Evolutionary conservation across 2,888 invertebrate genomes (phyloP).

Genomic region (Torymus texanus): DNA sequence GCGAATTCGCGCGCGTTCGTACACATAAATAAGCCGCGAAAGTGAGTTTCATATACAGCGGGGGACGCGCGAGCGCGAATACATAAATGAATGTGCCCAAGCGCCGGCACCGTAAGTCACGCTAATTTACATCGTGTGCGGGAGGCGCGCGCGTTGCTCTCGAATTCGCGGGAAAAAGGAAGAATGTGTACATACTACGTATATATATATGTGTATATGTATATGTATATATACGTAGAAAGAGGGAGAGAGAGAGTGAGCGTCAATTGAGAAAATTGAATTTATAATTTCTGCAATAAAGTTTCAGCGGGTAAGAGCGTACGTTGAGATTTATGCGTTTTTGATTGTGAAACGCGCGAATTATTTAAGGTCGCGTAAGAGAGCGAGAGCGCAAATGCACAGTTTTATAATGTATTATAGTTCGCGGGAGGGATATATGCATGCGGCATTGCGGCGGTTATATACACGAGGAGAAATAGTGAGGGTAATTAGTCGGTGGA

Average conservation of each 20-base stretch:
- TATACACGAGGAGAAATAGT: constrained; percentile 11
- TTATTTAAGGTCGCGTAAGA: constrained; percentile 30
- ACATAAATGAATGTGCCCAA: constrained; percentile 24
- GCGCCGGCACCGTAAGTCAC: constrained; percentile 50
- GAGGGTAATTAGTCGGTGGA: constrained; percentile 34
- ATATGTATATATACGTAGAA: background rate
- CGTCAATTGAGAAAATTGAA: constrained; percentile 52
- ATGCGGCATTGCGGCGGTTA: no score
- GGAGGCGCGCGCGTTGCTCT: constrained; percentile 17
- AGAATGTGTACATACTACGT: no score
- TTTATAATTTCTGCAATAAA: constrained; percentile 54
- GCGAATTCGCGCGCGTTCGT: constrained; percentile 38
- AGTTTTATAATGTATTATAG: background rate
- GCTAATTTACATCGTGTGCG: constrained; percentile 51
- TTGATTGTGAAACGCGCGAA: constrained; percentile 45
- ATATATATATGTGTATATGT: no score
- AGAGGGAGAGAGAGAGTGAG: background rate
- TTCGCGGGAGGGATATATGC: background rate
- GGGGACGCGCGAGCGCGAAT: background rate
- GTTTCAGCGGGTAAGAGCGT: constrained; percentile 15
- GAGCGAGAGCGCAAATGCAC: background rate
- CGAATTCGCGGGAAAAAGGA: constrained; percentile 17
- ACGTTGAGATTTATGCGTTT: constrained; percentile 34
- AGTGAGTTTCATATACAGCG: background rate
- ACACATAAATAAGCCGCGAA: constrained; percentile 46